These are phyloP conservation scores for Accipiter virgatus DNA, from an alignment of 2,113 vertebrate genomes.

Conservation along the genomic window DNA sequence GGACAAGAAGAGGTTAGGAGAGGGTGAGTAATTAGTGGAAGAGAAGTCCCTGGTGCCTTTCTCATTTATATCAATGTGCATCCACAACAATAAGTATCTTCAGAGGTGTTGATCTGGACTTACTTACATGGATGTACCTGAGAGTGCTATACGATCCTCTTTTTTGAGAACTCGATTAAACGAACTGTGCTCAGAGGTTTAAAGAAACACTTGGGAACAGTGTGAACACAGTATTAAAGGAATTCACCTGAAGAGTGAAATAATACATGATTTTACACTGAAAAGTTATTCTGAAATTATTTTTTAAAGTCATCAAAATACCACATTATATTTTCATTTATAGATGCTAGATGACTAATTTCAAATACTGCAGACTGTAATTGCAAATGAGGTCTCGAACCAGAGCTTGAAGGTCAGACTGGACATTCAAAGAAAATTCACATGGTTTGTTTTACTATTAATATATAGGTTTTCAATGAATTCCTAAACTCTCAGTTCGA, in stretches of 20 bases:
- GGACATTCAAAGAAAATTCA: conserved; percentile 36
- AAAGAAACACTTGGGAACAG: not conserved
- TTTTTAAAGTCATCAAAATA: conserved; percentile 18
- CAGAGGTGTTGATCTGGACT: not conserved
- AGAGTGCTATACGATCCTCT: not conserved
- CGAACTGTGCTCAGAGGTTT: not conserved
- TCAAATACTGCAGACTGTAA: not conserved
- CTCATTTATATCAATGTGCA: not conserved
- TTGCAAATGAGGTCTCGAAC: conserved; percentile 22
- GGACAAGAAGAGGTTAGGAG: not conserved
- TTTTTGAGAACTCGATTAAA: not conserved
- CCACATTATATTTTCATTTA: not conserved
- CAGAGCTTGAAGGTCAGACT: conserved; percentile 13
- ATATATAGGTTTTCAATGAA: conserved; percentile 37
- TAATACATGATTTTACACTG: not conserved
- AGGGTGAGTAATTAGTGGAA: not conserved
- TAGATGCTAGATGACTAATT: not conserved
- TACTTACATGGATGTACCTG: not conserved
- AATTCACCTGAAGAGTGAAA: not conserved
- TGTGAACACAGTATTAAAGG: not conserved
- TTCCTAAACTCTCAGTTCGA: conserved; percentile 6
- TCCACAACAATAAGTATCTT: not conserved
- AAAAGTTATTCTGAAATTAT: conserved; percentile 11
- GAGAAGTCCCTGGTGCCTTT: not conserved
- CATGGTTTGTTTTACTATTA: conserved; percentile 39